A percentile compares a stretch with the other conserved stretches of the same genome.
phyloP scores from a whole-genome alignment of 1,140 invertebrate species.

The Nomia melanderi region DNA sequence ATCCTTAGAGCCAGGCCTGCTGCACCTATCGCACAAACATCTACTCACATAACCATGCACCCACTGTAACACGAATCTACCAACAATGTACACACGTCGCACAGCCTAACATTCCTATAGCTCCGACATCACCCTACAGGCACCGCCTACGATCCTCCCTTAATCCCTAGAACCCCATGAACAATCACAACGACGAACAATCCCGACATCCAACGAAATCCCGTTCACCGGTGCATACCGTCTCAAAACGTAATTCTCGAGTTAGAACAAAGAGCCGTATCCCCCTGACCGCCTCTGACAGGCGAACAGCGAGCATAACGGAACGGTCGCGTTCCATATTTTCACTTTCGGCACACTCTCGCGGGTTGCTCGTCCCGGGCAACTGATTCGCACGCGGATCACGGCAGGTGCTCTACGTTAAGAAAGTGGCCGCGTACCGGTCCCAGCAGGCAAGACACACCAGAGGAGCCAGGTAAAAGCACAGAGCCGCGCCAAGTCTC shows the following conservation, averaged over 20 bases:
- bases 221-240: too few relatives aligned
- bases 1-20: neutral
- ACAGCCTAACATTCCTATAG: neutral
- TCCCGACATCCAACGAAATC: too few relatives aligned
- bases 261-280: too few relatives aligned
- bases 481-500: slow-evolving; percentile 16
- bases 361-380: neutral
- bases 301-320: neutral
- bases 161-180: too few relatives aligned
- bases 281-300: too few relatives aligned
- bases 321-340: slow-evolving; percentile 13
- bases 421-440: slow-evolving; percentile 38
- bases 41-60: neutral
- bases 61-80: neutral
- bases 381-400: neutral
- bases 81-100: neutral
- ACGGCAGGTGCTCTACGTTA: too few relatives aligned
- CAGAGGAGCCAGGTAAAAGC: slow-evolving; percentile 35
- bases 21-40: slow-evolving; percentile 1
- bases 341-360: slow-evolving; percentile 37
- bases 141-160: neutral
- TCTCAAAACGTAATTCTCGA: too few relatives aligned
- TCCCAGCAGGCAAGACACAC: slow-evolving; percentile 41
- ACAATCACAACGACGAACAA: too few relatives aligned
- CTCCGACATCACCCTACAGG: neutral